Conservation (phyloP, 2,113 vertebrate genomes). For the Amia ocellicauda region DNA sequence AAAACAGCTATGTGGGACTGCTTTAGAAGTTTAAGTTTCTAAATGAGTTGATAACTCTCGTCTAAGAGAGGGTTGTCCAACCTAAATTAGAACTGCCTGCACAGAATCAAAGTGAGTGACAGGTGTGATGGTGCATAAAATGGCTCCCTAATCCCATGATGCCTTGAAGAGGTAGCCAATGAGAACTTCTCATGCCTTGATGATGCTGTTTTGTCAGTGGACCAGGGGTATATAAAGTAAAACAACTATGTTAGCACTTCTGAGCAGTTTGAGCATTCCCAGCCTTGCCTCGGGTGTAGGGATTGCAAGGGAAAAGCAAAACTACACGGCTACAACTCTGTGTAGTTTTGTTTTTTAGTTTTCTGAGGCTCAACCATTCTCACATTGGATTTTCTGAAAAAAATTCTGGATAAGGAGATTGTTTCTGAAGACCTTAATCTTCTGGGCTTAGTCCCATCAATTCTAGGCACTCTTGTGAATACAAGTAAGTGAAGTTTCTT, state of each 20-base stretch:
- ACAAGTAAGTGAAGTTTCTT: conserved; percentile 81
- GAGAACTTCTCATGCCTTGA: conserved; percentile 37
- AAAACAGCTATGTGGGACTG: neutral
- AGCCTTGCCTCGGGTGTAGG: conserved; percentile 99
- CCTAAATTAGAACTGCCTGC: conserved; percentile 62
- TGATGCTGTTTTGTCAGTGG: conserved; percentile 64
- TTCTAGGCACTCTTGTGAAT: conserved; percentile 85
- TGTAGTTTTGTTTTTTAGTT: conserved; percentile 94
- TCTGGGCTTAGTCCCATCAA: conserved; percentile 82
- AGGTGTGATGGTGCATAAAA: conserved; percentile 62
- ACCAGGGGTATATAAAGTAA: conserved; percentile 83
- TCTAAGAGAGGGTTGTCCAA: conserved; percentile 15
- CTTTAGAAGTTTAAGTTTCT: neutral
- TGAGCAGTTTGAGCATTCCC: conserved; percentile 98
- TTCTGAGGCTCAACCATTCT: conserved; percentile 84
- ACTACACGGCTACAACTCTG: conserved; percentile 81
- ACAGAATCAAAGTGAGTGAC: conserved; percentile 52
- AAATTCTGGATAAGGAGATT: conserved; percentile 84
- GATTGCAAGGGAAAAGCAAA: conserved; percentile 92
- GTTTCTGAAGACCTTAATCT: conserved; percentile 64
- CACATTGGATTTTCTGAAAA: conserved; percentile 81
- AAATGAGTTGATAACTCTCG: neutral
- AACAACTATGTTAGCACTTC: conserved; percentile 67
- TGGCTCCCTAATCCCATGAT: conserved; percentile 60
- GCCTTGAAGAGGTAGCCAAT: conserved; percentile 70